Percentiles rank a stretch among this genome's conserved stretches.
Evolutionary conservation across 2,113 vertebrate genomes (phyloP).

Genomic region (Fulica atra): DNA sequence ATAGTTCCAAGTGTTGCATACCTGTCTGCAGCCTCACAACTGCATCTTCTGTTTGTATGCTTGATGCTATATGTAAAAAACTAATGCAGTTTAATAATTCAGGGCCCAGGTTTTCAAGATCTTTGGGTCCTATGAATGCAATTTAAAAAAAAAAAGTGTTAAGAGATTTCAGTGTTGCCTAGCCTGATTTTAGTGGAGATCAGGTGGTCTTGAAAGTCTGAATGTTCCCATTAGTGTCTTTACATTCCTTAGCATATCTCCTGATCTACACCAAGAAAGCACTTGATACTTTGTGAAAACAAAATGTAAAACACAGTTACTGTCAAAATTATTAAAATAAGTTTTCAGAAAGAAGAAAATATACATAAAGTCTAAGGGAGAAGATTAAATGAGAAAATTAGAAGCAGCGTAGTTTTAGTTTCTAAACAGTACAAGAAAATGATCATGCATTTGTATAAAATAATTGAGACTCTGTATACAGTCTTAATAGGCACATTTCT

Average conservation of each 20-base stretch:
- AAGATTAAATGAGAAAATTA: background rate
- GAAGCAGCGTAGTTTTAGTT: background rate
- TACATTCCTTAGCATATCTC: background rate
- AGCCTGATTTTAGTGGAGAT: background rate
- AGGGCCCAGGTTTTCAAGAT: background rate
- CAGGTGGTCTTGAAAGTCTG: background rate
- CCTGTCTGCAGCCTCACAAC: conserved; percentile 18
- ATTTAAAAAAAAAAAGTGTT: background rate
- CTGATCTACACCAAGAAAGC: background rate
- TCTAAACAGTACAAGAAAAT: background rate
- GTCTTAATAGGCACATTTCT: background rate
- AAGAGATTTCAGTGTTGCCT: background rate
- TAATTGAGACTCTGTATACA: background rate
- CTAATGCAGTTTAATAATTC: background rate
- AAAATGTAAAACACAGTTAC: background rate
- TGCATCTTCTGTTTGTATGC: background rate
- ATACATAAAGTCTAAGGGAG: background rate
- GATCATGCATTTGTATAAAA: background rate
- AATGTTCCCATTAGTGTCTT: background rate
- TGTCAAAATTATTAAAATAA: background rate
- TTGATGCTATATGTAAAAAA: background rate
- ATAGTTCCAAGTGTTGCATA: conserved; percentile 25
- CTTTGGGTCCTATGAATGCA: background rate
- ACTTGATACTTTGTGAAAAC: background rate
- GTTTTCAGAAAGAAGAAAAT: background rate